Percentiles rank a stretch among this genome's conserved stretches.
Conservation (phyloP, 2,888 invertebrate genomes). For the Calameuta pallipes region DNA sequence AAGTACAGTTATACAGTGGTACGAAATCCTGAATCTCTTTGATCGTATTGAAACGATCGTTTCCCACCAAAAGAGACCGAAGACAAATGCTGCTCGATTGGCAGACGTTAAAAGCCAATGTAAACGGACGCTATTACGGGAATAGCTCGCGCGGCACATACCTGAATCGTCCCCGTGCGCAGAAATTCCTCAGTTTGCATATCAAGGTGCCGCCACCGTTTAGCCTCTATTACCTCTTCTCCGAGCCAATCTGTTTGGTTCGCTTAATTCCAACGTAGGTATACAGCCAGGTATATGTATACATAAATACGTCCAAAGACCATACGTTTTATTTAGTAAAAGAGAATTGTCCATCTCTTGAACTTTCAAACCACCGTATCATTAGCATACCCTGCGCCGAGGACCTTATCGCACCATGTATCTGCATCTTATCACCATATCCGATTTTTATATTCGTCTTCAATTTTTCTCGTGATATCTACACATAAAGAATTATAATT, state of each 20-base stretch:
- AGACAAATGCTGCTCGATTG: slow-evolving; percentile 51
- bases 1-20: background rate
- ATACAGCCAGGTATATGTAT: background rate
- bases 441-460: background rate
- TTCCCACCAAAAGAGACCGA: slow-evolving; percentile 17
- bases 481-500: background rate
- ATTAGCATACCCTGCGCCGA: background rate
- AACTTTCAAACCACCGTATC: background rate
- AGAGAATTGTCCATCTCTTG: background rate
- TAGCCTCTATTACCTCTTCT: slow-evolving; percentile 53
- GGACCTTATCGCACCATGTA: background rate
- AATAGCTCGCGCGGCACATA: slow-evolving; percentile 18
- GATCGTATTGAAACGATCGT: background rate
- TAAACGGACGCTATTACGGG: slow-evolving; percentile 42
- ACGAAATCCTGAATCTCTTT: background rate
- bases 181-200: slow-evolving; percentile 60
- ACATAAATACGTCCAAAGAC: background rate
- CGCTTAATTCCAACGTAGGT: slow-evolving; percentile 13
- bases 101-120: slow-evolving; percentile 21
- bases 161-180: slow-evolving; percentile 21
- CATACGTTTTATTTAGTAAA: background rate
- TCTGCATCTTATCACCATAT: background rate
- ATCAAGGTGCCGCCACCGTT: slow-evolving; percentile 61
- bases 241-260: slow-evolving; percentile 20
- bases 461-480: background rate